These are phyloP conservation scores for Temnothorax rugatulus DNA, from an alignment of 2,888 invertebrate genomes.

Conservation along the genomic window DNA sequence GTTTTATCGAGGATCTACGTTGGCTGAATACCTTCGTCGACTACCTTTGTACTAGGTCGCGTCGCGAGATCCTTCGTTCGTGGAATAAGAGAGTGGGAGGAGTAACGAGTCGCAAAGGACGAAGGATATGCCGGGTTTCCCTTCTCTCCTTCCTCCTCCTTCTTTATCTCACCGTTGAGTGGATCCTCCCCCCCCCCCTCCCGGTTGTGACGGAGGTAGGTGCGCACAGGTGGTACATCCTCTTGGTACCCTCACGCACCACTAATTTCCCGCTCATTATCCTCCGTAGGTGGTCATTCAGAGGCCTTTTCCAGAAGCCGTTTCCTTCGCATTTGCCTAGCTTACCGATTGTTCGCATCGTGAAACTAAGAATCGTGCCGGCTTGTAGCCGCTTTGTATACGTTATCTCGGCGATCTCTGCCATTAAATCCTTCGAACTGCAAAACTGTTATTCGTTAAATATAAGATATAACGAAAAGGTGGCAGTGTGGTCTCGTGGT, in stretches of 20 bases:
- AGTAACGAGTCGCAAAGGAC: constrained; percentile 69
- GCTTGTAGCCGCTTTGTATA: neutral
- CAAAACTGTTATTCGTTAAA: neutral
- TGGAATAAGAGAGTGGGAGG: constrained; percentile 74
- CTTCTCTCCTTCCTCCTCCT: constrained; percentile 54
- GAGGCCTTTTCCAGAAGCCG: constrained; percentile 59
- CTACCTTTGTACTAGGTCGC: constrained; percentile 78
- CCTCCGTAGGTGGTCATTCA: constrained; percentile 72
- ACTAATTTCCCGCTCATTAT: constrained; percentile 83
- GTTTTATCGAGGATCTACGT: constrained; percentile 85
- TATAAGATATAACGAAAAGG: neutral
- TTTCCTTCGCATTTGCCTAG: constrained; percentile 76
- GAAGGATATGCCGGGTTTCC: constrained; percentile 61
- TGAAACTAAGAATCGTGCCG: constrained; percentile 40
- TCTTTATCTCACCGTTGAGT: constrained; percentile 42
- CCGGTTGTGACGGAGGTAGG: constrained; percentile 39
- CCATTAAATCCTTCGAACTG: constrained; percentile 1
- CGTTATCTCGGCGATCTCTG: neutral
- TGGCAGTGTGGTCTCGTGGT: neutral
- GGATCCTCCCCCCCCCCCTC: constrained; percentile 3
- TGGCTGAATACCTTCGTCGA: constrained; percentile 81
- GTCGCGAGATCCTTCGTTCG: constrained; percentile 68
- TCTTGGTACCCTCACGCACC: constrained; percentile 82
- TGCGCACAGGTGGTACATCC: constrained; percentile 79
- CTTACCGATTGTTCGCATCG: constrained; percentile 62